phyloP scores from a whole-genome alignment of 2,113 vertebrate species.

The Morphnarchus princeps region DNA sequence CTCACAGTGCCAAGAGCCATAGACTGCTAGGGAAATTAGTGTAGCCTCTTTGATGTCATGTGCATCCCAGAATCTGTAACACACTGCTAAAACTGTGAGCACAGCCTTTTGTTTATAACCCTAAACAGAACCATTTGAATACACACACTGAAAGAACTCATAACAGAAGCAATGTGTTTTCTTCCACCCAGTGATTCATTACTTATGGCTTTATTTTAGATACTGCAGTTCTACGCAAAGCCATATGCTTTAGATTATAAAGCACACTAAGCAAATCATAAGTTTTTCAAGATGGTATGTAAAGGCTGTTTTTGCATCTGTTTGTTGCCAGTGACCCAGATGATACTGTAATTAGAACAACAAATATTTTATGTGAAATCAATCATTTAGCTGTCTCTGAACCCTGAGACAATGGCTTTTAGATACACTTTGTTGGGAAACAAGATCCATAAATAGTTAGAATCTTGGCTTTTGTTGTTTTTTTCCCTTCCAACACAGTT shows the following conservation, averaged over 20 bases:
- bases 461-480: conserved; percentile 4
- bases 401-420: conserved; percentile 68
- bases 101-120: conserved; percentile 72
- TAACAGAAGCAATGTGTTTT: conserved; percentile 74
- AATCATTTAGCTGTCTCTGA: conserved; percentile 80
- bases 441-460: conserved; percentile 62
- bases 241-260: conserved; percentile 85
- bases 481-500: conserved; percentile 2
- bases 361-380: conserved; percentile 87
- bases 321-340: conserved; percentile 78
- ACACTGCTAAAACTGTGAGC: conserved; percentile 59
- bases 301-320: conserved; percentile 78
- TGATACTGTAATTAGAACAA: conserved; percentile 85
- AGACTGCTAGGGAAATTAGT: conserved; percentile 80
- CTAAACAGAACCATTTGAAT: conserved; percentile 81
- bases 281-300: conserved; percentile 79
- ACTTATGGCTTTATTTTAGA: conserved; percentile 74
- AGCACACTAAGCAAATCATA: conserved; percentile 76
- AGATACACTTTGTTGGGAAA: conserved; percentile 62
- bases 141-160: conserved; percentile 64
- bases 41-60: conserved; percentile 88
- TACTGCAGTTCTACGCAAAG: conserved; percentile 69
- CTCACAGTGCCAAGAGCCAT: conserved; percentile 76
- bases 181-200: conserved; percentile 76
- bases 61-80: conserved; percentile 82